Conservation (phyloP, 2,888 invertebrate genomes). For the Agrotis exclamationis region DNA sequence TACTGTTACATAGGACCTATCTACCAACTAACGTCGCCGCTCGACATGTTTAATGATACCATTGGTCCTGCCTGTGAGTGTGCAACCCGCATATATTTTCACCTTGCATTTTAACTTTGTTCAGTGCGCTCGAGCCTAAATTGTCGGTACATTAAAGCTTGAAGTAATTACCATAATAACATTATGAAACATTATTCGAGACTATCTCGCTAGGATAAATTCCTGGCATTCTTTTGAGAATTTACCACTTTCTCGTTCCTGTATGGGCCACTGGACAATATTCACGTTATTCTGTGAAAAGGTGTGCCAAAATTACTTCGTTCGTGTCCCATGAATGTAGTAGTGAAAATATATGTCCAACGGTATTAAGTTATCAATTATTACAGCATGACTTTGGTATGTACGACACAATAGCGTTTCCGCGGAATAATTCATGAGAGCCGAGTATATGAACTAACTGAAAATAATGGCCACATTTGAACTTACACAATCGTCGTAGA, state of each 20-base stretch:
- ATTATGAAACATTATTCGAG: slow-evolving; percentile 42
- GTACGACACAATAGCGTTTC: slow-evolving; percentile 68
- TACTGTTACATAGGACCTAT: slow-evolving; percentile 67
- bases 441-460: slow-evolving; percentile 68
- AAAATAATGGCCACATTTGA: slow-evolving; percentile 69
- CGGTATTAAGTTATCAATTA: slow-evolving; percentile 67
- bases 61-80: slow-evolving; percentile 50
- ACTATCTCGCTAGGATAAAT: slow-evolving; percentile 18
- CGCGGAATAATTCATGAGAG: slow-evolving; percentile 70
- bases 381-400: slow-evolving; percentile 63
- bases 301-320: slow-evolving; percentile 25
- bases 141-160: slow-evolving; percentile 37
- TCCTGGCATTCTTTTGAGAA: slow-evolving; percentile 16
- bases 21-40: slow-evolving; percentile 51
- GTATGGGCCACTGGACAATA: slow-evolving; percentile 21
- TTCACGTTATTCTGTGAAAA: slow-evolving; percentile 12
- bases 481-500: slow-evolving; percentile 65
- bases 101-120: slow-evolving; percentile 56
- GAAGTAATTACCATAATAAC: slow-evolving; percentile 29
- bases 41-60: slow-evolving; percentile 59
- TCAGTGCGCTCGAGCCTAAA: slow-evolving; percentile 31
- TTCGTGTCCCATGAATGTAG: slow-evolving; percentile 21
- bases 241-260: slow-evolving; percentile 6
- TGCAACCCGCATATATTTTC: slow-evolving; percentile 54
- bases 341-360: slow-evolving; percentile 49